Base-by-base conservation (phyloP, 2,797 vertebrate genomes). In the Champsocephalus esox region DNA sequence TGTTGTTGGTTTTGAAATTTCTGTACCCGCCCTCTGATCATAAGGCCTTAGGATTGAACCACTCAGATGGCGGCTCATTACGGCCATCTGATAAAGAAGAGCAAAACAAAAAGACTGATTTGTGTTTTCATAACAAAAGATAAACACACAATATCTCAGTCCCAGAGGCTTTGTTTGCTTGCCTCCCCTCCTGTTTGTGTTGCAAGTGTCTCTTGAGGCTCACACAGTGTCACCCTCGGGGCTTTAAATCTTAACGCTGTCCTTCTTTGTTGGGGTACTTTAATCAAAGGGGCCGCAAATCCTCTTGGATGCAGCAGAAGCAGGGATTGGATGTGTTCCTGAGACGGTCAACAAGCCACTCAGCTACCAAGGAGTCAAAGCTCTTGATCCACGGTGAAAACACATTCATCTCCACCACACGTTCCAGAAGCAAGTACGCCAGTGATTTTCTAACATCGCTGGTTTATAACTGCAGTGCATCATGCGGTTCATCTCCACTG, bases 81-180 rank as follows among this genome's bases (percentile, higher is more conserved):
- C 4, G 12, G 44, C 69, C 66, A 82, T 89, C 87, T 86, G 90
- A 87, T 87, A 77, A 78, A 75, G 77, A 63, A 79, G 13, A 68
- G 71, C 62, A 56, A 73, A 77, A 87, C 63, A 81, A 78, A 73
- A 78, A 71, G 60, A 43, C 58, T 32, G 75, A 87, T 87, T 86
- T 88, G 65, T 84, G 82, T 85, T 86, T 89, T 86, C 62, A 57
- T 72, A 69, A 70, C 81, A 86, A 83, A 88, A 84, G 79, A 88
- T 81, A 87, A 90, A 28, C 24, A 91, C 76, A 84, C 58, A 72
- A 68, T 73, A 81, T 86, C 87, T 83, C 70, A 9, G 69, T 80
- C 81, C 77, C 66, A 66, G 70, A 69, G 87, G 73, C 78, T 89
- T 84, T 88, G 83, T 91, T 90, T 88, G 81, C 70, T 56, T 7